Conservation (phyloP, 2,797 vertebrate species). For the Thripadectes ignobilis region DNA sequence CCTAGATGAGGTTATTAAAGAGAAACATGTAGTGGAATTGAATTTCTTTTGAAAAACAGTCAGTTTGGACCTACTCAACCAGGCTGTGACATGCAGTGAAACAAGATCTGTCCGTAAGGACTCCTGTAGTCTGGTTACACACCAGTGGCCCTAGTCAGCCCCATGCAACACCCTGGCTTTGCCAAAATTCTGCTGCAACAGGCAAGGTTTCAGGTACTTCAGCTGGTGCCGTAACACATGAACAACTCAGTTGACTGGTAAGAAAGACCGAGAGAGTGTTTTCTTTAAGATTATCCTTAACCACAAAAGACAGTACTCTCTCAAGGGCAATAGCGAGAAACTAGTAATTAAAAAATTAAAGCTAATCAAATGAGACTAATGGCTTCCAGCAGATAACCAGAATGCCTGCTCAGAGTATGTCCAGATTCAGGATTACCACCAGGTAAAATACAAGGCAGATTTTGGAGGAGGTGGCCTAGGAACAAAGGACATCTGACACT, state of each 20-base stretch:
- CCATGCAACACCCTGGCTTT: not conserved
- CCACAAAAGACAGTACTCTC: not conserved
- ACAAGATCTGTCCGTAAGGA: not conserved
- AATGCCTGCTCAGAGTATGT: not conserved
- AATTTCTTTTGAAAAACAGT: not conserved
- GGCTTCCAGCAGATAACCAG: not conserved
- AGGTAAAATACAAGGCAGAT: not conserved
- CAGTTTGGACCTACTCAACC: not conserved
- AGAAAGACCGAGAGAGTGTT: not conserved
- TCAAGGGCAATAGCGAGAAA: not conserved
- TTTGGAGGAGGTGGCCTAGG: not conserved
- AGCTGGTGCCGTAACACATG: not conserved
- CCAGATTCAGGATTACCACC: not conserved
- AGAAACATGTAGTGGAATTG: not conserved
- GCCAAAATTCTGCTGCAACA: not conserved
- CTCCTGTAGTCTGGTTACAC: not conserved
- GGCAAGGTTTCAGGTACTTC: not conserved
- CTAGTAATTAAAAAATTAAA: not conserved
- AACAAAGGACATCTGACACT: not conserved
- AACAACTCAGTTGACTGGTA: not conserved
- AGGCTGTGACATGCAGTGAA: constrained; percentile 25
- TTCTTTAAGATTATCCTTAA: not conserved
- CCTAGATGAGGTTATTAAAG: not conserved
- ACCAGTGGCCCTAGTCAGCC: not conserved
- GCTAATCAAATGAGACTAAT: not conserved